Conservation (phyloP, 2,113 vertebrate species). For the Cichladusa arquata region DNA sequence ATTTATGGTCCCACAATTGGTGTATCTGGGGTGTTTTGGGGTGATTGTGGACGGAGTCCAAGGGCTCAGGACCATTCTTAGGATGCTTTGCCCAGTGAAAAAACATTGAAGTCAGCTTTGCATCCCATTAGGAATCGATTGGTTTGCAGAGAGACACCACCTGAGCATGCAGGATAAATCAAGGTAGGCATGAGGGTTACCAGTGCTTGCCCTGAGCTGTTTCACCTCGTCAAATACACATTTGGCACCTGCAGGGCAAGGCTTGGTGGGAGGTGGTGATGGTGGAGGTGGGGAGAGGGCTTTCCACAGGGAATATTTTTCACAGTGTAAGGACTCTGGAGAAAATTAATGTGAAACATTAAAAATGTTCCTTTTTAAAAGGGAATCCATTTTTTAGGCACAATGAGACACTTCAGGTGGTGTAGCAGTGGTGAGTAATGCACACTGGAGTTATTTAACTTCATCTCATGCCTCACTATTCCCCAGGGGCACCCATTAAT, state of each 20-base stretch:
- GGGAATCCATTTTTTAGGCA: constrained; percentile 59
- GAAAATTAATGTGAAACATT: constrained; percentile 69
- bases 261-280: background rate
- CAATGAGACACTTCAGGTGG: constrained; percentile 64
- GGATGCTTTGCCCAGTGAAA: background rate
- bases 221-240: constrained; percentile 25
- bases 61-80: background rate
- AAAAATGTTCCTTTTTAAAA: constrained; percentile 66
- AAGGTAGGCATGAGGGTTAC: background rate
- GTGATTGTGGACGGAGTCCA: background rate
- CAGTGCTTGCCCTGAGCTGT: background rate
- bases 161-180: background rate
- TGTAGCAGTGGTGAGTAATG: constrained; percentile 61
- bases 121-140: background rate
- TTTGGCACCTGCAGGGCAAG: background rate
- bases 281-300: background rate
- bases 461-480: constrained; percentile 50
- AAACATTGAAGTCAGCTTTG: background rate
- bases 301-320: constrained; percentile 30
- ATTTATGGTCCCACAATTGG: background rate
- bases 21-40: background rate
- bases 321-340: constrained; percentile 25
- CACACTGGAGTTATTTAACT: constrained; percentile 63
- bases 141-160: background rate
- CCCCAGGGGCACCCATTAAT: constrained; percentile 68